phyloP scores from a whole-genome alignment of 1,140 invertebrate species.

The Lucilia sericata region DNA sequence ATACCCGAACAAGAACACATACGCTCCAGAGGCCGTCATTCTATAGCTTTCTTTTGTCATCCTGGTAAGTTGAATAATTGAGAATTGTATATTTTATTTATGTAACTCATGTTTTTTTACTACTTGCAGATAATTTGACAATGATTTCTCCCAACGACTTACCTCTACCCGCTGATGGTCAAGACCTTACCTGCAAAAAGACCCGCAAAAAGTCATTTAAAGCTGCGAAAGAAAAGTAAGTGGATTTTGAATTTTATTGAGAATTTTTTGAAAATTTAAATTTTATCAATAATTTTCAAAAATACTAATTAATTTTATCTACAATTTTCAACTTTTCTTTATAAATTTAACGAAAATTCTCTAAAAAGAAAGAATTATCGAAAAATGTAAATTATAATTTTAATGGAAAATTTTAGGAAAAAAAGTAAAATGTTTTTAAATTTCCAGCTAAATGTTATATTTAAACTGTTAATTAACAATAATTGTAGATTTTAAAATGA shows the following conservation, averaged over 20 bases:
- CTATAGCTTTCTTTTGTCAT: slow-evolving; percentile 82
- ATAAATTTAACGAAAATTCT: too few relatives aligned
- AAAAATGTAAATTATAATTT: too few relatives aligned
- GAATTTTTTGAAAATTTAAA: too few relatives aligned
- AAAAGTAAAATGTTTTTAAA: too few relatives aligned
- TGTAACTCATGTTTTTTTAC: slow-evolving; percentile 1
- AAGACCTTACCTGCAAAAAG: slow-evolving; percentile 68
- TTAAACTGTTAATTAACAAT: too few relatives aligned
- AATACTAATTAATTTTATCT: too few relatives aligned
- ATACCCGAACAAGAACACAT: slow-evolving; percentile 75
- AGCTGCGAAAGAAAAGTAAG: slow-evolving; percentile 65
- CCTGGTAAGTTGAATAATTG: slow-evolving; percentile 72
- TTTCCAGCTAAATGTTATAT: too few relatives aligned
- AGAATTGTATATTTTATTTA: neutral
- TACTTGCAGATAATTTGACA: slow-evolving; percentile 68
- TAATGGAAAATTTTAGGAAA: too few relatives aligned
- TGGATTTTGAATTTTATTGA: neutral
- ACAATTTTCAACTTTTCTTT: too few relatives aligned
- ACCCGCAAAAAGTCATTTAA: slow-evolving; percentile 69
- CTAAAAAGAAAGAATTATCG: too few relatives aligned
- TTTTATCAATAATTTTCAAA: too few relatives aligned
- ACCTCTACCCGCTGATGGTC: slow-evolving; percentile 63
- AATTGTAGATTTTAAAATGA: too few relatives aligned
- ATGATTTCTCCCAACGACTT: slow-evolving; percentile 71
- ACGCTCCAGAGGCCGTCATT: slow-evolving; percentile 75